These are phyloP conservation scores for Halichoeres trimaculatus DNA, from an alignment of 2,113 vertebrate genomes.

Conservation along the genomic window DNA sequence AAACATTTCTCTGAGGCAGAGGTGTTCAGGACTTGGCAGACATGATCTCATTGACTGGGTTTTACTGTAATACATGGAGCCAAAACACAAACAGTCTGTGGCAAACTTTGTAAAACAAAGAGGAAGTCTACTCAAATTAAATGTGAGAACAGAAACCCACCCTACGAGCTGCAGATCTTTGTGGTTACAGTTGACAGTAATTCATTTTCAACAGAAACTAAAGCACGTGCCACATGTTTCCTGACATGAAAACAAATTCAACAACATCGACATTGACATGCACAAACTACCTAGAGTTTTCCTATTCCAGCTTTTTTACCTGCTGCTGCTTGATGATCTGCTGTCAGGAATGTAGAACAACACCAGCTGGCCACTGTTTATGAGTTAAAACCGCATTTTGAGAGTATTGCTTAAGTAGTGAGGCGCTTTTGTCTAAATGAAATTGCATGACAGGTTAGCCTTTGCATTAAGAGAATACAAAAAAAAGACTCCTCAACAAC, in stretches of 20 bases:
- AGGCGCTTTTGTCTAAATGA: background rate
- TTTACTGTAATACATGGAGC: conserved; percentile 19
- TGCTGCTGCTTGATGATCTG: conserved; percentile 19
- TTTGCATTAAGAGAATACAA: too few species aligned
- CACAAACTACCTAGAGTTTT: too few species aligned
- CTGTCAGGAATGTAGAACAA: conserved; percentile 8
- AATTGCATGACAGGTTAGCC: background rate
- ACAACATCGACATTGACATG: background rate
- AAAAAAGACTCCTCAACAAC: too few species aligned
- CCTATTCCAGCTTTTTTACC: background rate
- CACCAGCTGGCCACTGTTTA: conserved; percentile 12
- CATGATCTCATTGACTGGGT: conserved; percentile 28
- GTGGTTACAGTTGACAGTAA: conserved; percentile 4
- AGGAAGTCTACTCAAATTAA: conserved; percentile 38
- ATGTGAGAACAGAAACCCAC: conserved; percentile 17
- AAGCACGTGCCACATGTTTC: background rate
- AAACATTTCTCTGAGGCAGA: conserved; percentile 26
- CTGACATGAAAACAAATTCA: background rate
- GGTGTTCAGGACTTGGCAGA: conserved; percentile 11
- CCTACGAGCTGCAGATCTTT: background rate
- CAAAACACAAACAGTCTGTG: conserved; percentile 12
- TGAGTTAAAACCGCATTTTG: background rate
- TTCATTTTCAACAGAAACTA: conserved; percentile 10
- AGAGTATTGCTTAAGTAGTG: background rate
- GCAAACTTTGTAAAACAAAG: conserved; percentile 12